Evolutionary conservation across 2,888 invertebrate genomes (phyloP), one percentile per base, ranked within the genome.

Genomic region (Caenorhabditis drosophilae): DNA sequence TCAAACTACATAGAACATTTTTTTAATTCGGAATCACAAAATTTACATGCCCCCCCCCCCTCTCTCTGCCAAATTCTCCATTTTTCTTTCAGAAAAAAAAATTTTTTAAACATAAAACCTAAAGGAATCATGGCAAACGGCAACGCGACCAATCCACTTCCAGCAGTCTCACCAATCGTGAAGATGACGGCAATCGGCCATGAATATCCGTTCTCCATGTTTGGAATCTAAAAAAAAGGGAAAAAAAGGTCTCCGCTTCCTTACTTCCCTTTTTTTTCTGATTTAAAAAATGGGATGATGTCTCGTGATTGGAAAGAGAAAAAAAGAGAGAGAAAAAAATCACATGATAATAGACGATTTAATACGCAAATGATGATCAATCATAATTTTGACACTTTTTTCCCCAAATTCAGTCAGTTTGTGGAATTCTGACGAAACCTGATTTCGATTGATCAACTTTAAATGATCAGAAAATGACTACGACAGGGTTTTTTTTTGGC

Each of bases 81-180:
- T 31, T 6, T 31, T 9, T 9, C 31, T 6, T 31, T 31, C 7
- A 31, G 31, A 31, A 31, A 31, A 31, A 31, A 31, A 12, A 9
- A 12, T 31, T 31, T 31, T 31, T 31, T 31, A 44, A 49, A 45
- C n/a, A n/a, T 7, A 11, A 20, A 45, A 69, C 69, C 70, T 15
- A 66, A 23, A 6, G 62, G 56, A 6, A 59, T 16, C 34, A 67
- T 59, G 9, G 70, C 62, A 34, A 52, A 45, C 4, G 70, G 67
- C 46, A 70, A 59, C 15, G 70, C 70, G 7, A 70, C 70, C 15
- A 70, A 35, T 18, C 70, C 70, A 22, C 62, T 63, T 9, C 70
- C 70, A 18, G 70, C 70, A 2, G 70, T 70, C 31, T 70, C 70
- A 25, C 70, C 70, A 11, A 70, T 62, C 25, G 57, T 60, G 53